Conservation (phyloP, 2,888 invertebrate genomes). For the Microplitis deprimator region DNA sequence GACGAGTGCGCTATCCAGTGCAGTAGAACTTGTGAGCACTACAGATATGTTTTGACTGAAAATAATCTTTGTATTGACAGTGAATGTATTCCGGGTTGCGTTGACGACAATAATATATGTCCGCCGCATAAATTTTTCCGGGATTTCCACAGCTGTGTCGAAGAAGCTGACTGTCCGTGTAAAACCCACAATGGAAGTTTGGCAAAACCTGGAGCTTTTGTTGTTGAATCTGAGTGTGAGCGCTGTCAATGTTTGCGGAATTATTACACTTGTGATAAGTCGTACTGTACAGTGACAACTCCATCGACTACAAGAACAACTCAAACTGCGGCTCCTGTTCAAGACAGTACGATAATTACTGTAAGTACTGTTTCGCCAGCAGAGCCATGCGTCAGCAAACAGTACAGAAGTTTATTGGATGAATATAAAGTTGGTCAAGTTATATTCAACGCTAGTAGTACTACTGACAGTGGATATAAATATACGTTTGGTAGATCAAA, state of each 20-base stretch:
- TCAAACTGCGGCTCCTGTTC: neutral
- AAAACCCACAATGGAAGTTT: slow-evolving; percentile 76
- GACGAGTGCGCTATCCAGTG: slow-evolving; percentile 82
- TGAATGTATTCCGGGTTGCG: slow-evolving; percentile 68
- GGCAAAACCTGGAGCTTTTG: slow-evolving; percentile 81
- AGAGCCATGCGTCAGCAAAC: slow-evolving; percentile 68
- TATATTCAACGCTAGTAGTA: slow-evolving; percentile 77
- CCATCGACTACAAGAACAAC: neutral
- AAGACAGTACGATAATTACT: slow-evolving; percentile 14
- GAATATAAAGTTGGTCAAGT: slow-evolving; percentile 71
- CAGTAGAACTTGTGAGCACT: slow-evolving; percentile 80
- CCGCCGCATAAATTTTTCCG: slow-evolving; percentile 78
- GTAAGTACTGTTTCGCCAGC: slow-evolving; percentile 70
- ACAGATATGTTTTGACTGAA: slow-evolving; percentile 69
- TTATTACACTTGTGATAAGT: slow-evolving; percentile 79
- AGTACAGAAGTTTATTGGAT: slow-evolving; percentile 58
- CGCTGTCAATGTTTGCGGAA: slow-evolving; percentile 88
- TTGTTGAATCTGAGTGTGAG: slow-evolving; percentile 77
- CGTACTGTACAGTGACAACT: slow-evolving; percentile 69
- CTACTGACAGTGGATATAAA: slow-evolving; percentile 71
- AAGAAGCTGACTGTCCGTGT: slow-evolving; percentile 83
- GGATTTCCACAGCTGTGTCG: slow-evolving; percentile 82
- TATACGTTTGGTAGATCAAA: slow-evolving; percentile 75
- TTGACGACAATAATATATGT: slow-evolving; percentile 70
- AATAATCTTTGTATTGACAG: slow-evolving; percentile 61